Evolutionary conservation across 2,113 vertebrate species (phyloP).

Genomic region (Laticauda laticaudata): DNA sequence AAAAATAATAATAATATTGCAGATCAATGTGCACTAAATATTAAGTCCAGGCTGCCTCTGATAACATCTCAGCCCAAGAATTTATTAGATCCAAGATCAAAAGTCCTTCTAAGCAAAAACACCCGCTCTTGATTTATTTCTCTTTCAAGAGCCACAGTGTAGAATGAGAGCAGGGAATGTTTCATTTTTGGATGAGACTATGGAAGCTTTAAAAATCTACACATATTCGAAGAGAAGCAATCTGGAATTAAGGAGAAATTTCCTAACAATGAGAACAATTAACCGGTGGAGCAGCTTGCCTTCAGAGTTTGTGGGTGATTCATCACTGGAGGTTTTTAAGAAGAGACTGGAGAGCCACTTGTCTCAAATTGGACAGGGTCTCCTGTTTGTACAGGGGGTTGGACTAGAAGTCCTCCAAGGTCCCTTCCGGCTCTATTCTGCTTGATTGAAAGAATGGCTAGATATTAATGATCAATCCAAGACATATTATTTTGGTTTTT

Average conservation of each 20-base stretch:
- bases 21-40: not conserved
- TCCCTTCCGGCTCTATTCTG: not conserved
- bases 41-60: not conserved
- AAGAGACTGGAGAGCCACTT: not conserved
- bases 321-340: not conserved
- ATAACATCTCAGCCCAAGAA: not conserved
- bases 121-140: not conserved
- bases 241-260: not conserved
- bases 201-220: not conserved
- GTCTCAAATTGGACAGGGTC: not conserved
- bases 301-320: not conserved
- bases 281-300: not conserved
- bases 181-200: not conserved
- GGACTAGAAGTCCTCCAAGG: not conserved
- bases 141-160: not conserved
- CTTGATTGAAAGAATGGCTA: not conserved
- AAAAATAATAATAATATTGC: not conserved
- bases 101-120: not conserved
- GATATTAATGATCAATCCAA: not conserved
- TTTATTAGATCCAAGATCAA: not conserved
- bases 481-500: not conserved
- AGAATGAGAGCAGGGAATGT: not conserved
- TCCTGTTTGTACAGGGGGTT: not conserved
- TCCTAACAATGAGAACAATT: not conserved
- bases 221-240: not conserved